phyloP scores from a whole-genome alignment of 2,113 vertebrate species.

The Synchiropus splendidus region DNA sequence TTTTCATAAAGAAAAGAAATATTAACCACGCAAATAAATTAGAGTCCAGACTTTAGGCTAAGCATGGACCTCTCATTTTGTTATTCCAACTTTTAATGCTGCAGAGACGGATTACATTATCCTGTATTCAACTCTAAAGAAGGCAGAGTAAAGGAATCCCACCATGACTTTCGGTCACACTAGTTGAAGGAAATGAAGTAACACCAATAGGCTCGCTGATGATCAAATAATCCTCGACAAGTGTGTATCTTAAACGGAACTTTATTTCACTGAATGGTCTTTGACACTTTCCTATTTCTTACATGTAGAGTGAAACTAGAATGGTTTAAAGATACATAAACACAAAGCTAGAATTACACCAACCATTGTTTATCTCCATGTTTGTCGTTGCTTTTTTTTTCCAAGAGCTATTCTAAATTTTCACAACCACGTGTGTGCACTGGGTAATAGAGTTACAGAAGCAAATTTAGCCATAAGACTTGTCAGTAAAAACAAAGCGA shows the following conservation, averaged over 20 bases:
- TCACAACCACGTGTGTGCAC: slow-evolving; percentile 96
- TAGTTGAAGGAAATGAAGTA: too few species aligned
- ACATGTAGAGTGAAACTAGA: slow-evolving; percentile 90
- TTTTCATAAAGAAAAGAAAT: neutral
- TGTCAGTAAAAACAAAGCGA: slow-evolving; percentile 94
- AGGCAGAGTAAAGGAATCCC: too few species aligned
- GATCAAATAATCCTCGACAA: neutral
- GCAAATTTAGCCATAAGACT: slow-evolving; percentile 96
- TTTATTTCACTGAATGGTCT: slow-evolving; percentile 93
- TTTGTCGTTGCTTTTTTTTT: slow-evolving; percentile 72
- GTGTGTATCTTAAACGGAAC: slow-evolving; percentile 72
- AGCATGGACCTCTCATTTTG: too few species aligned
- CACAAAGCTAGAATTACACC: slow-evolving; percentile 92
- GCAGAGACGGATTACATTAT: too few species aligned
- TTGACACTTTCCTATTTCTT: slow-evolving; percentile 96
- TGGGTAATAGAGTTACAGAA: slow-evolving; percentile 97
- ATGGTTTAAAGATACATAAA: slow-evolving; percentile 91
- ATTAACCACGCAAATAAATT: too few species aligned
- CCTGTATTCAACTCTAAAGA: too few species aligned
- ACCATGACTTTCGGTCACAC: too few species aligned
- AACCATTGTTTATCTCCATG: slow-evolving; percentile 81
- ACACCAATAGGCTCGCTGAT: too few species aligned
- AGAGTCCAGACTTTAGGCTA: too few species aligned
- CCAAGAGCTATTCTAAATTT: slow-evolving; percentile 86
- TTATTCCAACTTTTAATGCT: too few species aligned